phyloP scores from a whole-genome alignment of 1,140 invertebrate genomes.

The Eriosoma lanigerum region DNA sequence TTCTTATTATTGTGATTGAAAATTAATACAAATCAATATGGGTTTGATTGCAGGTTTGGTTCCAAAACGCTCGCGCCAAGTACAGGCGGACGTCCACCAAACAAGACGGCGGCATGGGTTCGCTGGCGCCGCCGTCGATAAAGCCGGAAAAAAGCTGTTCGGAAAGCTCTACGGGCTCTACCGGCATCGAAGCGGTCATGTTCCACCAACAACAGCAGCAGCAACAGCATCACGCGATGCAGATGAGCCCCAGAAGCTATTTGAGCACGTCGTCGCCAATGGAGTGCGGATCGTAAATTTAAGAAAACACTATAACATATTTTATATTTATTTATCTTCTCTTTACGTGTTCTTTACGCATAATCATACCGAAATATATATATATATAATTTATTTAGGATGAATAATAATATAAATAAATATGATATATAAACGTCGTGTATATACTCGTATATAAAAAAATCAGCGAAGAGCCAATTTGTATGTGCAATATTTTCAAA shows the following conservation, averaged over 20 bases:
- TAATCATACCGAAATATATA: too few relatives aligned
- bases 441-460: neutral
- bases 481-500: constrained; percentile 47
- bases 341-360: neutral
- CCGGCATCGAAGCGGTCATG: constrained; percentile 45
- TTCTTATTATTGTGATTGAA: too few relatives aligned
- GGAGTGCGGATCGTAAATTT: constrained; percentile 27
- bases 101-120: constrained; percentile 64
- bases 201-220: constrained; percentile 46
- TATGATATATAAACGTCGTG: neutral
- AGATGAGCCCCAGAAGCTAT: constrained; percentile 45
- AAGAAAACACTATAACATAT: too few relatives aligned
- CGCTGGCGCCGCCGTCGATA: constrained; percentile 68
- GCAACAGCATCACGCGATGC: constrained; percentile 37
- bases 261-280: constrained; percentile 39
- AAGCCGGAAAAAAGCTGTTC: constrained; percentile 67
- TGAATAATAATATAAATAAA: neutral
- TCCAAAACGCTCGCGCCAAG: constrained; percentile 97
- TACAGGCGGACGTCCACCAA: constrained; percentile 91
- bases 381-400: neutral
- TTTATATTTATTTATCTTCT: too few relatives aligned
- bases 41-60: constrained; percentile 85
- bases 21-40: too few relatives aligned
- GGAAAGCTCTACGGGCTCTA: constrained; percentile 41
- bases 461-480: constrained; percentile 30